Evolutionary conservation across 2,113 vertebrate species (phyloP).

Genomic region (Furnarius figulus): DNA sequence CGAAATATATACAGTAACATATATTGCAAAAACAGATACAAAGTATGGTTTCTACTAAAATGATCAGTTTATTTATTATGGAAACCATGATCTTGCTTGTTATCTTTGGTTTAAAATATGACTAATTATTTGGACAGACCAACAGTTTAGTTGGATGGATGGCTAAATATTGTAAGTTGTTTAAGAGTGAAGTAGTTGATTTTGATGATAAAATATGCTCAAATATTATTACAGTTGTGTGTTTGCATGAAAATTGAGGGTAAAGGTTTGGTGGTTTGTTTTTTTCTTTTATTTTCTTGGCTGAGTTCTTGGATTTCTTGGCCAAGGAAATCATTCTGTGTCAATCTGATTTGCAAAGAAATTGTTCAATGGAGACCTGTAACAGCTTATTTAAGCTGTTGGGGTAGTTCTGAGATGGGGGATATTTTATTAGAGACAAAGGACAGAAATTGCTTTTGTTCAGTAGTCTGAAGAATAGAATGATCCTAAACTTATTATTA

Average conservation of each 20-base stretch:
- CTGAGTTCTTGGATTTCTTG: slow-evolving; percentile 41
- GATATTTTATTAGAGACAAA: background rate
- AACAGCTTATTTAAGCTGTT: background rate
- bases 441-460: background rate
- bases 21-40: background rate
- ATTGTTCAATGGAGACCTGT: background rate
- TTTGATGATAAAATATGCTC: slow-evolving; percentile 37
- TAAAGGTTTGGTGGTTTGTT: background rate
- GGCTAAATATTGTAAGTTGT: background rate
- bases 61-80: slow-evolving; percentile 22
- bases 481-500: background rate
- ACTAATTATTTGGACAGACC: slow-evolving; percentile 37
- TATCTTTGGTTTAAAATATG: slow-evolving; percentile 42
- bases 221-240: slow-evolving; percentile 58
- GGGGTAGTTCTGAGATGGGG: background rate
- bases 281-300: slow-evolving; percentile 19
- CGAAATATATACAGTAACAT: background rate
- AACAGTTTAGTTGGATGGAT: slow-evolving; percentile 13
- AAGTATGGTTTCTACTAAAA: background rate
- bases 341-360: slow-evolving; percentile 51
- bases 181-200: slow-evolving; percentile 42
- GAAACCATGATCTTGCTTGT: slow-evolving; percentile 14
- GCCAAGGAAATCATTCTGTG: slow-evolving; percentile 52
- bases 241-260: slow-evolving; percentile 33
- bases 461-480: background rate